Conservation (phyloP, 2,797 vertebrate genomes). For the Uromys caudimaculatus region DNA sequence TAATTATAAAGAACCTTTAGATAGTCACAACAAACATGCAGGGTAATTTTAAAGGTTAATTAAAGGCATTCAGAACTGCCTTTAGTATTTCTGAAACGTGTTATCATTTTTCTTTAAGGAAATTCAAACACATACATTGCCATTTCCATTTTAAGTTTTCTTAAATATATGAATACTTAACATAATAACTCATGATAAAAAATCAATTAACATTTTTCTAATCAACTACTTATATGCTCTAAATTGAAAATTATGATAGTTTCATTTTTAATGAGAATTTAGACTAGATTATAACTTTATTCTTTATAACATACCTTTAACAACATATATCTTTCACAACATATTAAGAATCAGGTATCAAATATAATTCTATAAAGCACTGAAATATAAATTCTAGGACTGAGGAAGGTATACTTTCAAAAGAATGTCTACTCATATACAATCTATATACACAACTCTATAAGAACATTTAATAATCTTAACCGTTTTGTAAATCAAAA, state of each 20-base stretch:
- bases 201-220: background rate
- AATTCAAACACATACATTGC: slow-evolving; percentile 3
- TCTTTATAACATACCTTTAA: background rate
- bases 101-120: background rate
- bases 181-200: background rate
- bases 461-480: background rate
- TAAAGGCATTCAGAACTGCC: background rate
- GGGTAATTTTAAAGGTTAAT: background rate
- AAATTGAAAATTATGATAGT: slow-evolving; percentile 1
- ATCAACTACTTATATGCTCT: background rate
- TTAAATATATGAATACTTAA: slow-evolving; percentile 13
- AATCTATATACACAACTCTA: background rate
- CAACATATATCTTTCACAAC: background rate
- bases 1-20: background rate
- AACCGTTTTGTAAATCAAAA: background rate
- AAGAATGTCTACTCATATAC: background rate
- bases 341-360: background rate
- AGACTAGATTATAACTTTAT: background rate
- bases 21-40: background rate
- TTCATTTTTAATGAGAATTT: background rate
- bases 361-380: background rate
- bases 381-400: background rate
- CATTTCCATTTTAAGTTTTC: background rate
- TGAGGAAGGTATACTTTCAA: background rate
- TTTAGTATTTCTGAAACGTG: slow-evolving; percentile 6